phyloP scores from a whole-genome alignment of 2,888 invertebrate genomes.

The Cerceris rybyensis region DNA sequence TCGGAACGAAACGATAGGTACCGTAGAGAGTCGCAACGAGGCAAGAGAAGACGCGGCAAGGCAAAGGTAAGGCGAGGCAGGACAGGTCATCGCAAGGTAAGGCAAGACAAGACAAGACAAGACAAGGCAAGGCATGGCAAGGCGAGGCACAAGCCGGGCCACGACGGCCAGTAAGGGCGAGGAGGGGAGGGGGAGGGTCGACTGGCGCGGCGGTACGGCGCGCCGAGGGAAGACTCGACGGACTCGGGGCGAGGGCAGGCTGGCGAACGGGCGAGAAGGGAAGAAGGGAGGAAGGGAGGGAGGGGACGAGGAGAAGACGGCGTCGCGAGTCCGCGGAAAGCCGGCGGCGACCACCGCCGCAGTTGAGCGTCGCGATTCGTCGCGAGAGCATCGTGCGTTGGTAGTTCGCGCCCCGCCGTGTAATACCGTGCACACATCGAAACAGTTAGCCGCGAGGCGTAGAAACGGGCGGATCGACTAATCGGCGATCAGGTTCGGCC shows the following conservation, averaged over 20 bases:
- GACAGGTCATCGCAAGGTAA: conserved; percentile 22
- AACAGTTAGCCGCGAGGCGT: conserved; percentile 40
- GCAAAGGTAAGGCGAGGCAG: conserved; percentile 33
- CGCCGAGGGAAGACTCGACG: conserved; percentile 36
- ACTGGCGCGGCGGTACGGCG: conserved; percentile 60
- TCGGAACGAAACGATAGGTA: conserved; percentile 44
- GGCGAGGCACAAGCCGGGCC: conserved; percentile 42
- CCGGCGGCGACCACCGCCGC: conserved; percentile 76
- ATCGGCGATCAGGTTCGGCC: conserved; percentile 33
- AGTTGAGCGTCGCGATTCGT: conserved; percentile 76
- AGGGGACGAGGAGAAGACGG: conserved; percentile 58
- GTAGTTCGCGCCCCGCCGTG: conserved; percentile 14
- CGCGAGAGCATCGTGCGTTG: conserved; percentile 67
- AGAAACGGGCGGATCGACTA: conserved; percentile 37
- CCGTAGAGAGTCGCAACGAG: conserved; percentile 34
- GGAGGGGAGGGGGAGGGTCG: conserved; percentile 29
- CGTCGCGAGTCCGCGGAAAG: conserved; percentile 73
- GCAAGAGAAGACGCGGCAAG: conserved; percentile 7
- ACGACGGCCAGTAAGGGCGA: conserved; percentile 34
- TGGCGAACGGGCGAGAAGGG: not conserved
- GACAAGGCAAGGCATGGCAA: conserved; percentile 20
- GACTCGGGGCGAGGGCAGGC: conserved; percentile 26
- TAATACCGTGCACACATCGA: conserved; percentile 17
- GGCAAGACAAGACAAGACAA: conserved; percentile 7
- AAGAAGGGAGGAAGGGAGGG: too few species aligned